Evolutionary conservation across 2,888 invertebrate genomes (phyloP).

Genomic region (Zygogramma bicolorata): DNA sequence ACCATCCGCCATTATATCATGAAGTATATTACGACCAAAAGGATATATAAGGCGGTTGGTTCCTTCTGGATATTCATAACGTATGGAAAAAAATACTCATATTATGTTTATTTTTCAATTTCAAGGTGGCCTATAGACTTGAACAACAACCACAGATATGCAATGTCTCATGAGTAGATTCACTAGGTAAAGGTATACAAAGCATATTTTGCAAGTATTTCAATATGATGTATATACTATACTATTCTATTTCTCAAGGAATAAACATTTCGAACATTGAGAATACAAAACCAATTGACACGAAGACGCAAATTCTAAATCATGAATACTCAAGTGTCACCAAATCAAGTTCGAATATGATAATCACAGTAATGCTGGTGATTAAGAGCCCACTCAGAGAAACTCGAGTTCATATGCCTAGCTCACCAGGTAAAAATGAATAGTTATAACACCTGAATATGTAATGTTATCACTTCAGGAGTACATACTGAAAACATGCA

Average conservation of each 20-base stretch:
- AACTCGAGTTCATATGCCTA: neutral
- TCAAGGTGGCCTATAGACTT: neutral
- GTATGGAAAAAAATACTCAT: no score
- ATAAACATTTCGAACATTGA: neutral
- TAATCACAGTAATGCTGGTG: neutral
- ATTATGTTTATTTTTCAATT: neutral
- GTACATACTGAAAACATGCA: constrained; percentile 11
- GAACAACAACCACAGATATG: neutral
- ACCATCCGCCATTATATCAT: neutral
- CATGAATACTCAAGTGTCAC: neutral
- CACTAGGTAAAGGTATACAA: no score
- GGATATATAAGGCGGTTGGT: neutral
- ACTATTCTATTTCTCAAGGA: neutral
- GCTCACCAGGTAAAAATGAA: neutral
- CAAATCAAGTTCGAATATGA: neutral
- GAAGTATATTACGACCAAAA: neutral
- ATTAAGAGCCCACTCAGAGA: neutral
- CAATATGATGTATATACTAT: no score
- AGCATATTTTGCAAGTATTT: no score
- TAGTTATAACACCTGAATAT: constrained; percentile 7
- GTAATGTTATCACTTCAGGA: constrained; percentile 18
- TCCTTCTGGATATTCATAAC: no score
- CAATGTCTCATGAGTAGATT: neutral
- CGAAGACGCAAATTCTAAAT: neutral
- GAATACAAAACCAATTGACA: no score